Evolutionary conservation across 2,888 invertebrate species (phyloP).

Genomic region (Congeria kusceri): DNA sequence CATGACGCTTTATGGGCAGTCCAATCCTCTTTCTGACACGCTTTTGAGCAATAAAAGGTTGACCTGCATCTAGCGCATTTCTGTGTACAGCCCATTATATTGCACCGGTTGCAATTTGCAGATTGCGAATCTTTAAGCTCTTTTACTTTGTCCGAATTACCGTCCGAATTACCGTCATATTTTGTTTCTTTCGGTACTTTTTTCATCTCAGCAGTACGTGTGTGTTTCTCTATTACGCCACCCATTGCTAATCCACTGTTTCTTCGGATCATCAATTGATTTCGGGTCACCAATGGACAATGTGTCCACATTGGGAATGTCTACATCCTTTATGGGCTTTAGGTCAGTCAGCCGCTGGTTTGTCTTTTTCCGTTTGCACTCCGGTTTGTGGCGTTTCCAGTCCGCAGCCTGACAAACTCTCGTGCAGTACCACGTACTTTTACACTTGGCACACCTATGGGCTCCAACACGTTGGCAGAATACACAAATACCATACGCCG

Average conservation of each 20-base stretch:
- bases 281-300: not conserved
- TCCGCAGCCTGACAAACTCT: slow-evolving; percentile 18
- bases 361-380: not conserved
- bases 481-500: no score
- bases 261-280: no score
- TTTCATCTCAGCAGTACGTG: no score
- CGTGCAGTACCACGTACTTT: slow-evolving; percentile 11
- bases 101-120: slow-evolving; percentile 3
- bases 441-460: slow-evolving; percentile 1
- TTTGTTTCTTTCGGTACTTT: no score
- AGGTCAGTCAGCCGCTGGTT: not conserved
- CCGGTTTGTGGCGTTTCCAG: slow-evolving; percentile 11
- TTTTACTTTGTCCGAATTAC: not conserved
- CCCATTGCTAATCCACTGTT: no score
- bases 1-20: not conserved
- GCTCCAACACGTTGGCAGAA: no score
- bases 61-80: slow-evolving; percentile 7
- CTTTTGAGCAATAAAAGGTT: slow-evolving; percentile 9
- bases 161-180: no score
- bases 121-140: not conserved
- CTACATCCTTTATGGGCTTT: not conserved
- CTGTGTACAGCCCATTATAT: not conserved
- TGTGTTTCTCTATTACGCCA: no score
- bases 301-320: not conserved
- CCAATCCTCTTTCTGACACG: slow-evolving; percentile 15